phyloP scores from a whole-genome alignment of 2,888 invertebrate genomes.

The Teleogryllus oceanicus region DNA sequence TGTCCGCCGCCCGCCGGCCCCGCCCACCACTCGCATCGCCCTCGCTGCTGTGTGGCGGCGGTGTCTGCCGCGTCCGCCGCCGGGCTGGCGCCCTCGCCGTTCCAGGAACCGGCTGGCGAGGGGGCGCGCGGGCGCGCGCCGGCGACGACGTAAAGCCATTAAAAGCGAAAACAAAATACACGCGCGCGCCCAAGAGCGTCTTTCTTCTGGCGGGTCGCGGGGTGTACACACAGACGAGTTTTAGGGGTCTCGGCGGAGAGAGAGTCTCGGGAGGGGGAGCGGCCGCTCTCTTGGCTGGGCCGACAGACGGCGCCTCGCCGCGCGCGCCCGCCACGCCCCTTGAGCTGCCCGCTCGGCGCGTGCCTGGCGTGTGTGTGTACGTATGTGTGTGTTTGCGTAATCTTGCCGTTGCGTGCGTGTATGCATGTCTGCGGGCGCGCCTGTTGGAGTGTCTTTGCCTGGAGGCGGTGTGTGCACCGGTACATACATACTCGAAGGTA shows the following conservation, averaged over 20 bases:
- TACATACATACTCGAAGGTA: too few species aligned
- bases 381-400: too few species aligned
- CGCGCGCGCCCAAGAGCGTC: not conserved
- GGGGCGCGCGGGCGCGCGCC: not conserved
- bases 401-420: too few species aligned
- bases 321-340: too few species aligned
- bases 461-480: too few species aligned
- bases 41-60: not conserved
- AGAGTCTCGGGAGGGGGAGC: too few species aligned
- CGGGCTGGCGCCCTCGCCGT: not conserved
- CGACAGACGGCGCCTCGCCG: too few species aligned
- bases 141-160: slow-evolving; percentile 6
- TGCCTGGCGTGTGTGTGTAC: not conserved
- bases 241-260: not conserved
- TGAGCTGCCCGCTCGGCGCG: not conserved
- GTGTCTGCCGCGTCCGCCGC: not conserved
- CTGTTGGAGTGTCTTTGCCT: too few species aligned
- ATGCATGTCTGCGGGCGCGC: too few species aligned
- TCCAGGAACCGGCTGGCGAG: not conserved
- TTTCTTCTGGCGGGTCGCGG: not conserved
- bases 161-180: slow-evolving; percentile 10
- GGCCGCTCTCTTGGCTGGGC: too few species aligned
- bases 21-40: not conserved
- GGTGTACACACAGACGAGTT: not conserved
- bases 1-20: not conserved